Percentiles rank a stretch among this genome's conserved stretches.
phyloP scores from a whole-genome alignment of 2,888 invertebrate species.

The Eueremaeus valkanovi region DNA sequence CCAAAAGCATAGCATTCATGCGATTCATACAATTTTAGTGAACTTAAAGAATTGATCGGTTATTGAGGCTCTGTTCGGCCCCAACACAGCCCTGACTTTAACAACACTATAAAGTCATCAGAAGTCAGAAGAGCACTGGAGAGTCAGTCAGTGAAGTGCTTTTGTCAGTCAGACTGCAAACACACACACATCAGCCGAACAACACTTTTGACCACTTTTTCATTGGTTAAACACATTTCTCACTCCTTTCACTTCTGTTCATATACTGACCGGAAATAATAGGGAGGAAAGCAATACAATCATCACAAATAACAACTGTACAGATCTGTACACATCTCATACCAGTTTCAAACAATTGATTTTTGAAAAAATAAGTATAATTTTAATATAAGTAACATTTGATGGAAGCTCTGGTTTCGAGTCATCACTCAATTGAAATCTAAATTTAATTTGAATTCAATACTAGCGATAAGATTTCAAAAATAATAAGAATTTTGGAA shows the following conservation, averaged over 20 bases:
- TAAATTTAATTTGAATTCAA: too few species aligned
- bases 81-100: not conserved
- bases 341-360: too few species aligned
- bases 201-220: not conserved
- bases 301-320: not conserved
- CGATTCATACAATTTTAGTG: not conserved
- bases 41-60: conserved; percentile 20
- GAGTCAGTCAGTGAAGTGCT: conserved; percentile 27
- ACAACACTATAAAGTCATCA: conserved; percentile 31
- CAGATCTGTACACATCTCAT: not conserved
- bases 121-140: not conserved
- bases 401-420: too few species aligned
- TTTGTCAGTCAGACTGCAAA: not conserved
- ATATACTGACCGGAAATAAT: conserved; percentile 10
- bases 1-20: conserved; percentile 24
- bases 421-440: too few species aligned
- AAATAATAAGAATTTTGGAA: too few species aligned
- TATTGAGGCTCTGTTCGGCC: not conserved
- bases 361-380: too few species aligned
- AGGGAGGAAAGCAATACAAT: not conserved
- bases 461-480: too few species aligned
- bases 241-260: conserved; percentile 2
- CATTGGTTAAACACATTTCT: not conserved
- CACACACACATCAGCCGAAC: not conserved
- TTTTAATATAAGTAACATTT: too few species aligned